Percentiles rank a stretch among this genome's conserved stretches.
Conservation (phyloP, 2,888 invertebrate genomes). For the Cephalotes varians region DNA sequence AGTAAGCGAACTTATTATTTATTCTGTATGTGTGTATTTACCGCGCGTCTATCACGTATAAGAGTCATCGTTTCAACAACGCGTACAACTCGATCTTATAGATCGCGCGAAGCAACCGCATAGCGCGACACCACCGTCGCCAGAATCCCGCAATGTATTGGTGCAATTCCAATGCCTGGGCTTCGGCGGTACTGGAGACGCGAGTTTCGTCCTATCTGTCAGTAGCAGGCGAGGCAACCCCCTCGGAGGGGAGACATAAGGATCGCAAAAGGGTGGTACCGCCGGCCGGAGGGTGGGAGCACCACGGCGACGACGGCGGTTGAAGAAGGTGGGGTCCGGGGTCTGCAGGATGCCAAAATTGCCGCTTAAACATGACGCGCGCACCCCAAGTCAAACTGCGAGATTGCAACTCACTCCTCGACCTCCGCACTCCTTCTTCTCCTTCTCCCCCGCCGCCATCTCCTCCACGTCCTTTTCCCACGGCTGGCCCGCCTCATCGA, state of each 20-base stretch:
- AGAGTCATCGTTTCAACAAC: constrained; percentile 51
- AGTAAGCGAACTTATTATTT: constrained; percentile 44
- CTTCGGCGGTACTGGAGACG: constrained; percentile 58
- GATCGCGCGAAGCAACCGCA: constrained; percentile 48
- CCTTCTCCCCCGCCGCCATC: neutral
- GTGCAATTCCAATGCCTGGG: constrained; percentile 73
- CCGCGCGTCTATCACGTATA: constrained; percentile 5
- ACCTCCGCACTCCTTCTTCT: neutral
- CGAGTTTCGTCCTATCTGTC: constrained; percentile 74
- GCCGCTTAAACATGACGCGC: constrained; percentile 79
- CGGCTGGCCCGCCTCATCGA: constrained; percentile 60
- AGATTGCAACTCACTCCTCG: constrained; percentile 70
- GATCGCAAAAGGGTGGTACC: constrained; percentile 69
- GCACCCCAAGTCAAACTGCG: constrained; percentile 77
- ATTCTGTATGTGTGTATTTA: constrained; percentile 29
- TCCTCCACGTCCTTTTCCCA: constrained; percentile 14
- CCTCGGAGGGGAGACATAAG: constrained; percentile 65
- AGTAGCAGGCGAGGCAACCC: constrained; percentile 71
- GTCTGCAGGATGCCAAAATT: constrained; percentile 73
- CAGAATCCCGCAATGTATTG: constrained; percentile 61
- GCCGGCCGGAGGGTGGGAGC: constrained; percentile 38
- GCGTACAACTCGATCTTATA: constrained; percentile 48
- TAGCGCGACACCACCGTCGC: constrained; percentile 35
- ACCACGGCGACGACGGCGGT: constrained; percentile 17
- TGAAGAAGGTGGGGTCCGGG: constrained; percentile 47